A percentile compares a stretch with the other conserved stretches of the same genome.
These are phyloP conservation scores for Enteromius paludinosus DNA, from an alignment of 2,797 vertebrate genomes.

Conservation along the genomic window DNA sequence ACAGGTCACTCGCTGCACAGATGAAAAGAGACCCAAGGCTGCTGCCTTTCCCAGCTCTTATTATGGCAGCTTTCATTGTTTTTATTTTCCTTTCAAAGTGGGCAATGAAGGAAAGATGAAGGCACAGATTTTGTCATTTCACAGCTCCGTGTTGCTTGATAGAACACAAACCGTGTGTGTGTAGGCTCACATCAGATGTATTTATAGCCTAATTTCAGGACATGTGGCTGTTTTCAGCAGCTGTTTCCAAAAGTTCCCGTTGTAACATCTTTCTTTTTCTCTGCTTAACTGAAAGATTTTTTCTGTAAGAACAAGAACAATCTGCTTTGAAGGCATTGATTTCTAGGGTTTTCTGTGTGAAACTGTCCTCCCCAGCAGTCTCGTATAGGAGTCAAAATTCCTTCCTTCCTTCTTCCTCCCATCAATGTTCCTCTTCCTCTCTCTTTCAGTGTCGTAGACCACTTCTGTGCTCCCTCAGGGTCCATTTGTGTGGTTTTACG, in stretches of 20 bases:
- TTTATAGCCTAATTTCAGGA: slow-evolving; percentile 29
- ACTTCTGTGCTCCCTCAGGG: slow-evolving; percentile 48
- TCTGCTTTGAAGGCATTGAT: not conserved
- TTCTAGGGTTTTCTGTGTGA: not conserved
- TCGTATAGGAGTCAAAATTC: not conserved
- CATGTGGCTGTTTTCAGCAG: slow-evolving; percentile 24
- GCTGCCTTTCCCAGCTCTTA: slow-evolving; percentile 66
- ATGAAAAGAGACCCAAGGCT: slow-evolving; percentile 79
- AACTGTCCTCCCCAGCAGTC: not conserved
- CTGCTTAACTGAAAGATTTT: not conserved
- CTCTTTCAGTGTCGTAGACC: slow-evolving; percentile 62
- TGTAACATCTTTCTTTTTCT: not conserved
- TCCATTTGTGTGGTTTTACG: slow-evolving; percentile 36
- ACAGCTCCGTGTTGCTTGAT: slow-evolving; percentile 8
- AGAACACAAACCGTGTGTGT: slow-evolving; percentile 4
- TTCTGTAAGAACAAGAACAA: not conserved
- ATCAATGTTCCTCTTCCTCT: slow-evolving; percentile 59
- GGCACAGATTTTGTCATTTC: slow-evolving; percentile 38
- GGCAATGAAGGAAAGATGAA: slow-evolving; percentile 28
- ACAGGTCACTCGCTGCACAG: slow-evolving; percentile 79
- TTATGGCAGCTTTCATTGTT: slow-evolving; percentile 58
- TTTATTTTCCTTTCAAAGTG: slow-evolving; percentile 41
- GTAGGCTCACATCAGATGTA: slow-evolving; percentile 7
- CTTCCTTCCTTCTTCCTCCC: not conserved
- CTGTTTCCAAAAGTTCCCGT: slow-evolving; percentile 30